Percentiles rank a stretch among this genome's conserved stretches.
phyloP scores from a whole-genome alignment of 2,113 vertebrate genomes.

The Sinocyclocheilus anshuiensis region DNA sequence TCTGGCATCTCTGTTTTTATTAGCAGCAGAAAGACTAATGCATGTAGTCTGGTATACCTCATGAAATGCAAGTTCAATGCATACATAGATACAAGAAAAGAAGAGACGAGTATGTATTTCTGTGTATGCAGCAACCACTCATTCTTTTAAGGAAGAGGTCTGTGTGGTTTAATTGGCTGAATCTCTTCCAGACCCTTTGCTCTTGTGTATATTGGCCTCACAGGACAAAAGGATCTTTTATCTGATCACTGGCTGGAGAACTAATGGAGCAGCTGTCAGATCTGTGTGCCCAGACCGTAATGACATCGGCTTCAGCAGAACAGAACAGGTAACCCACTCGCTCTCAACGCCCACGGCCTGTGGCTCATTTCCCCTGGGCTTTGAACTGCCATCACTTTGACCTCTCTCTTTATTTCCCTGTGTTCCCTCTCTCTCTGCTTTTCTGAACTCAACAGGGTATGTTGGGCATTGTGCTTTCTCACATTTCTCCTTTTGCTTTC shows the following conservation, averaged over 20 bases:
- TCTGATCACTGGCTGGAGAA: slow-evolving; percentile 35
- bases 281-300: slow-evolving; percentile 47
- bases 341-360: slow-evolving; percentile 53
- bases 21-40: background rate
- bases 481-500: background rate
- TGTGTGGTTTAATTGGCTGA: slow-evolving; percentile 32
- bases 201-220: slow-evolving; percentile 24
- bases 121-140: background rate
- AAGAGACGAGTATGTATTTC: background rate
- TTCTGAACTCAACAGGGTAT: background rate
- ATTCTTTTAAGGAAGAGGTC: slow-evolving; percentile 4
- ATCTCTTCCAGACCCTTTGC: slow-evolving; percentile 24
- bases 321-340: slow-evolving; percentile 52
- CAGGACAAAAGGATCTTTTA: slow-evolving; percentile 42
- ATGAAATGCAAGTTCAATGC: background rate
- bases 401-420: slow-evolving; percentile 24
- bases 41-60: background rate
- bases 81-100: background rate
- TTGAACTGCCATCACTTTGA: slow-evolving; percentile 45
- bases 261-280: slow-evolving; percentile 47
- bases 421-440: slow-evolving; percentile 1
- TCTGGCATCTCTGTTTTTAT: background rate
- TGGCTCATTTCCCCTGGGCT: slow-evolving; percentile 57
- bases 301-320: slow-evolving; percentile 51
- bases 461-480: background rate